These are phyloP conservation scores for Stenchaetothrips biformis DNA, from an alignment of 2,888 invertebrate species.

Conservation along the genomic window DNA sequence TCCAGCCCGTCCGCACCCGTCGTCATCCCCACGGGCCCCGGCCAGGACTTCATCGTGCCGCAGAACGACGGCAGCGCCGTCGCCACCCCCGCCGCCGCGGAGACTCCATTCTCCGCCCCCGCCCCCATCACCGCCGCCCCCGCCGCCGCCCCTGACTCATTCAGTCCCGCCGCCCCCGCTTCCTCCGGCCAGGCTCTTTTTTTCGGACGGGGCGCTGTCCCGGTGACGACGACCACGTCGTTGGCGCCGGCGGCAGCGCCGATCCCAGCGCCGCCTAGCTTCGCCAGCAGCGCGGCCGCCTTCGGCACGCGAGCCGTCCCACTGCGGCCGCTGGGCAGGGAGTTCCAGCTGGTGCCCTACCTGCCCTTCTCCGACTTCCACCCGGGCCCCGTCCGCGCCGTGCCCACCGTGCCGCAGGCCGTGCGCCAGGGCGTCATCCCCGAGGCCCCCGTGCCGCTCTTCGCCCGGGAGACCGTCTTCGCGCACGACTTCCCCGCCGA, in stretches of 20 bases:
- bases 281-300: background rate
- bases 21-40: background rate
- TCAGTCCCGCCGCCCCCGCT: background rate
- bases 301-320: background rate
- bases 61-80: background rate
- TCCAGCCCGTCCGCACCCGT: background rate
- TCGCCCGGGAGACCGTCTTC: background rate
- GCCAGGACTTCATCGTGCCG: background rate
- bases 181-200: background rate
- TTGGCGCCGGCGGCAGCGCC: background rate
- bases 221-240: background rate
- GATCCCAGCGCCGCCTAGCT: background rate
- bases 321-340: background rate
- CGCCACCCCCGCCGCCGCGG: background rate
- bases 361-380: background rate
- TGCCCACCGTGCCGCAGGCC: background rate
- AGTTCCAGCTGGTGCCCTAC: background rate
- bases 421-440: background rate
- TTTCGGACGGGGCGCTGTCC: background rate
- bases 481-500: too few species aligned
- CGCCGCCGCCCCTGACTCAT: background rate
- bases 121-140: background rate
- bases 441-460: background rate
- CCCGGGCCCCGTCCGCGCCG: background rate
- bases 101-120: background rate